These are phyloP conservation scores for Cryptophagus acutangulus DNA, from an alignment of 2,888 invertebrate genomes.

Conservation along the genomic window DNA sequence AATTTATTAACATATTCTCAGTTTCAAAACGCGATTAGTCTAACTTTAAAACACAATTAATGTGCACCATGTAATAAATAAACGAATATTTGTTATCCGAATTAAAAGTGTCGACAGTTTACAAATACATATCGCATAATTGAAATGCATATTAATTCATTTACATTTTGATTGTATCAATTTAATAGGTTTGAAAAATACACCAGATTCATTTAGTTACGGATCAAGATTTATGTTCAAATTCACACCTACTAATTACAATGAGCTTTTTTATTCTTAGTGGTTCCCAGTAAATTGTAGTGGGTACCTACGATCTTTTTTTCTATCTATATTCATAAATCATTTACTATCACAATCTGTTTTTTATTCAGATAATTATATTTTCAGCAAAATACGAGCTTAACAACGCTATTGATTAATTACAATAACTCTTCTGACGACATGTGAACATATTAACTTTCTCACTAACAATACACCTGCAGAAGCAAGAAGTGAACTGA, in stretches of 20 bases:
- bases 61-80: no score
- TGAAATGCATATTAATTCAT: no score
- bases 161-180: no score
- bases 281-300: background rate
- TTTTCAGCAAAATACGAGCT: background rate
- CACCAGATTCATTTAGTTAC: background rate
- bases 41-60: no score
- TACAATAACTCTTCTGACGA: conserved; percentile 4
- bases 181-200: no score
- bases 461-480: conserved; percentile 2
- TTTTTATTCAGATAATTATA: conserved; percentile 2
- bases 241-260: conserved; percentile 1
- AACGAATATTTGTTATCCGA: no score
- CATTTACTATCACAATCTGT: conserved; percentile 1
- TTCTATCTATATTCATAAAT: conserved; percentile 1
- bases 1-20: no score
- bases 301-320: no score
- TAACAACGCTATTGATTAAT: conserved; percentile 7
- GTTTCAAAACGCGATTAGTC: no score
- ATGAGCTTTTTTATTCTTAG: background rate
- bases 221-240: background rate
- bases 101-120: no score
- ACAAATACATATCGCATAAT: no score
- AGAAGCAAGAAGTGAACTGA: conserved; percentile 4
- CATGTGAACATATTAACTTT: background rate